Conservation (phyloP, 2,113 vertebrate genomes). For the Platysteira castanea region DNA sequence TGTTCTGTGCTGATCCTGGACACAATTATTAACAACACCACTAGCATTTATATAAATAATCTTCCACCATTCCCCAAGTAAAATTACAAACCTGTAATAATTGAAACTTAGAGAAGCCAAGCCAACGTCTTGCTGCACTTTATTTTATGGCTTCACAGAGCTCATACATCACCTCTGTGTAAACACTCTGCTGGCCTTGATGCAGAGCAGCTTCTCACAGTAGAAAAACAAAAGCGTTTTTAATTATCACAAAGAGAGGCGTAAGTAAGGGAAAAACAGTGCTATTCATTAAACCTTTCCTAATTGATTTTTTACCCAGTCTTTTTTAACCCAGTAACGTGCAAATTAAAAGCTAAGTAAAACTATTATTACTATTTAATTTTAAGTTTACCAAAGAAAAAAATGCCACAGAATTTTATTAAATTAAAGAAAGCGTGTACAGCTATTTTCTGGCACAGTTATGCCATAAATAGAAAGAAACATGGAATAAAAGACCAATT, state of each 20-base stretch:
- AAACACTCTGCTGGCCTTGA: constrained; percentile 25
- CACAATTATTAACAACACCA: not conserved
- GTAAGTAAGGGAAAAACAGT: constrained; percentile 9
- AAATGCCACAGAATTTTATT: not conserved
- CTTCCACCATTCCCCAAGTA: not conserved
- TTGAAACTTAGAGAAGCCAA: not conserved
- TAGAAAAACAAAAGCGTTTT: constrained; percentile 8
- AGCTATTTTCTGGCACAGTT: not conserved
- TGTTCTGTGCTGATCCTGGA: not conserved
- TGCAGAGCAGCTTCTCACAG: not conserved
- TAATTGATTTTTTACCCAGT: not conserved
- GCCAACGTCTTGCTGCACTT: not conserved
- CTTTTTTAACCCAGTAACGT: not conserved
- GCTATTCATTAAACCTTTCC: not conserved
- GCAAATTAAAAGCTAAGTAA: not conserved
- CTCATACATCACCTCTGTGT: not conserved
- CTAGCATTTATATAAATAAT: not conserved
- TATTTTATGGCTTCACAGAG: not conserved
- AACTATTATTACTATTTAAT: not conserved
- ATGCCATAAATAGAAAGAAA: not conserved
- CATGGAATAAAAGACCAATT: not conserved
- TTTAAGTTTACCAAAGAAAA: not conserved
- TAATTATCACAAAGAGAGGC: constrained; percentile 28
- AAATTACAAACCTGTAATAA: not conserved
- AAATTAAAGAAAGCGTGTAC: not conserved